Base-by-base conservation (phyloP, 1,140 invertebrate species). In the Frieseomelitta varia region DNA sequence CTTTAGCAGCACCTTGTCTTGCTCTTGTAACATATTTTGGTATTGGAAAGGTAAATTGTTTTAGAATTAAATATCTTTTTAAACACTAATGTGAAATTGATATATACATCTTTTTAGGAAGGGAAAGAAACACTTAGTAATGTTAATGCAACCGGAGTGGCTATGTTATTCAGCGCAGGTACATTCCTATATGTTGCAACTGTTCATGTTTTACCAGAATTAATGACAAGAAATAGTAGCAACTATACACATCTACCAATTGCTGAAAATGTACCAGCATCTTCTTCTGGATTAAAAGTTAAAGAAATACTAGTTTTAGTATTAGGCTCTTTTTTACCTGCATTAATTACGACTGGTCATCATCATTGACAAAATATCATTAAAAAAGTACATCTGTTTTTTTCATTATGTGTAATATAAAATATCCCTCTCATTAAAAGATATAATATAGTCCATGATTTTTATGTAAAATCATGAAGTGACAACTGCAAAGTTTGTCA, bases 121-220 rank as follows among this genome's bases (percentile, higher is more conserved):
- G 95, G 96, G n/a, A 96, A 97, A 93, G 96, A 96, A 93, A 96
- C 95, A 2, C 90, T 99, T 3, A 97, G 97, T 87, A 97, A 97
- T 51, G 96, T 99, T 17, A 98, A 99, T 95, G 98, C 98, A 4
- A 99, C 97, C 93, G 99, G 98, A 68, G 96, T 99, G 67, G 98
- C 99, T 24, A 99, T 99, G 98, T 94, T 99, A 30, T 99, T 99
- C 94, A 99, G 98, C 86, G 99, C 98, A 2, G 99, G 99, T 3
- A 99, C 99, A 69, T 99, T 99, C 95, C 95, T 99, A 14, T 99
- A 99, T 93, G 99, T 99, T 12, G 98, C 99, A 0, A 99, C 99
- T 3, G 99, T 99, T 3, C 99, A 99, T 94, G 99, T 99, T 6
- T 94, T 99, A 68, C 99, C 99, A 1, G 99, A 99, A 95, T 95